Evolutionary conservation across 2,113 vertebrate species (phyloP).

Genomic region (Acanthisitta chloris): DNA sequence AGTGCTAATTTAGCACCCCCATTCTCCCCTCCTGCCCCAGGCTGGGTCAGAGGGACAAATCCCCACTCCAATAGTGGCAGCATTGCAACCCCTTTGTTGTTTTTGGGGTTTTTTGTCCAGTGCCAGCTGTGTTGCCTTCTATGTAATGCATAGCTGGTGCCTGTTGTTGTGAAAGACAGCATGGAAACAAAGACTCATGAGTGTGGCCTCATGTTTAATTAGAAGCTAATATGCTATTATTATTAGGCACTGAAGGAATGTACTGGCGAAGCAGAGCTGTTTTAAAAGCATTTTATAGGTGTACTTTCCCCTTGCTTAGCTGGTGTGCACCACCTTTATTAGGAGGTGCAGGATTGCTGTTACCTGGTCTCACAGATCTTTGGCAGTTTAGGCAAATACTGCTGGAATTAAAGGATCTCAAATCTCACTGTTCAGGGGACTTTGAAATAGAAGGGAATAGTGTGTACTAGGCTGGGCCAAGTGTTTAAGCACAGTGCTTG

Average conservation of each 20-base stretch:
- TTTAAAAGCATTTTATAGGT: slow-evolving; percentile 26
- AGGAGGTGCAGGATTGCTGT: neutral
- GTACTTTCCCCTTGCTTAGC: slow-evolving; percentile 24
- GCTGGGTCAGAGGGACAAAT: neutral
- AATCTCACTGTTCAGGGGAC: neutral
- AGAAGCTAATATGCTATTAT: slow-evolving; percentile 42
- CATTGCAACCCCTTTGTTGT: neutral
- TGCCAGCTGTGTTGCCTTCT: neutral
- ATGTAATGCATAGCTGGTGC: neutral
- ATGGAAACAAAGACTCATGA: slow-evolving; percentile 24
- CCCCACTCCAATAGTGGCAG: neutral
- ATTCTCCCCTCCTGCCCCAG: neutral
- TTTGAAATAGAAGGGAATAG: neutral
- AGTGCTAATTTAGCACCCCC: neutral
- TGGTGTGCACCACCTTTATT: neutral
- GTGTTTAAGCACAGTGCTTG: neutral
- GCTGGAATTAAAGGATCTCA: neutral
- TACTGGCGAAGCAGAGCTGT: neutral
- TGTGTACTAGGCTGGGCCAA: neutral
- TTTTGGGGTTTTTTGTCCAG: neutral
- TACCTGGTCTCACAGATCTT: neutral
- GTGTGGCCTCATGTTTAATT: slow-evolving; percentile 54
- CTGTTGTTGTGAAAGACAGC: slow-evolving; percentile 37
- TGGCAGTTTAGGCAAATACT: neutral
- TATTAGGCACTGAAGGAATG: slow-evolving; percentile 42